These are phyloP conservation scores for Tarsius wallacei DNA, from an alignment of 2,797 vertebrate genomes.

Conservation along the genomic window DNA sequence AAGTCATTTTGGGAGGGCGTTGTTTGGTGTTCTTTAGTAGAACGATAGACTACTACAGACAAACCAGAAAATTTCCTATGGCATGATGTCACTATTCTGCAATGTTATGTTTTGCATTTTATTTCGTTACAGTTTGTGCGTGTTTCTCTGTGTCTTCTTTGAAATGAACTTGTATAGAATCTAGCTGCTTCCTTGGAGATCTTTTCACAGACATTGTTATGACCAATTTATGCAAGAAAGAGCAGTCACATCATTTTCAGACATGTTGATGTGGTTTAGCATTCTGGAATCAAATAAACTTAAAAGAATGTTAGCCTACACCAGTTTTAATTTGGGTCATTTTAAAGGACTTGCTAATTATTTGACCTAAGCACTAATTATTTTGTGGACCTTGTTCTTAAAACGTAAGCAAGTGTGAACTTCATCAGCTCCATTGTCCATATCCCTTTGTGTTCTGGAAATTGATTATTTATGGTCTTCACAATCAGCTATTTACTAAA, in stretches of 20 bases:
- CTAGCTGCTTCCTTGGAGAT: neutral
- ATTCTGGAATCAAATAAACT: neutral
- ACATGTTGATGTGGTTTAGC: neutral
- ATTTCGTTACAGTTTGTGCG: constrained; percentile 10
- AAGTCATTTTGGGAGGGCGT: constrained; percentile 9
- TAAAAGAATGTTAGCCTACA: neutral
- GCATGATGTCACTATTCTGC: neutral
- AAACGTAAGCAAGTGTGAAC: constrained; percentile 59
- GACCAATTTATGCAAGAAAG: constrained; percentile 9
- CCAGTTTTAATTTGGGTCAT: constrained; percentile 33
- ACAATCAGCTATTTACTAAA: constrained; percentile 33
- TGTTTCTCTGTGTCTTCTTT: constrained; percentile 23
- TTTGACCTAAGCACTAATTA: constrained; percentile 56
- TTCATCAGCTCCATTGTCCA: neutral
- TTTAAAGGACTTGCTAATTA: constrained; percentile 39
- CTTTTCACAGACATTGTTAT: neutral
- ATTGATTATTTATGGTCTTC: constrained; percentile 21
- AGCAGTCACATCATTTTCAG: neutral
- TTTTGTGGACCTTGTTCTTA: constrained; percentile 55
- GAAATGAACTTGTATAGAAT: neutral
- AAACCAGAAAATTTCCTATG: constrained; percentile 41
- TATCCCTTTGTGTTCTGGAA: constrained; percentile 26
- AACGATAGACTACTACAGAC: neutral
- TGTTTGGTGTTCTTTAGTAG: constrained; percentile 37
- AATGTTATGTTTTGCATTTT: constrained; percentile 54